Evolutionary conservation across 23 tunicate species (phyloP).

Genomic region (Halocynthia roretzi): DNA sequence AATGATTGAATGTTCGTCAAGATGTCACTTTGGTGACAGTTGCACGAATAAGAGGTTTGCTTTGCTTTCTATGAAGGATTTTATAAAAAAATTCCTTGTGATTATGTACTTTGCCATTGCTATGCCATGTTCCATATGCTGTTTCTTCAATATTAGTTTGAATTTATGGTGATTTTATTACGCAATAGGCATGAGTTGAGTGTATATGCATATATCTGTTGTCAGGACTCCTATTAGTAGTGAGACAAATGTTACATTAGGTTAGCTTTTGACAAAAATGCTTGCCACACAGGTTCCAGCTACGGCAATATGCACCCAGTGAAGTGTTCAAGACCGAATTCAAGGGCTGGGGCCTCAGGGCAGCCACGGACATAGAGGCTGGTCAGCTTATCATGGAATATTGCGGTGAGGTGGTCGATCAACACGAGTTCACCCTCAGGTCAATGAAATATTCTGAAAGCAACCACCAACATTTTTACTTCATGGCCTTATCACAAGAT

Average conservation of each 20-base stretch:
- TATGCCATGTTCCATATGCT: background rate
- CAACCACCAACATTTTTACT: constrained; percentile 87
- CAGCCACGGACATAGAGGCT: constrained; percentile 28
- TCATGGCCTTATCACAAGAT: constrained; percentile 91
- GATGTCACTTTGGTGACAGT: constrained; percentile 60
- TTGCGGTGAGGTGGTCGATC: constrained; percentile 87
- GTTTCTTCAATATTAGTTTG: background rate
- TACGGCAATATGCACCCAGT: constrained; percentile 44
- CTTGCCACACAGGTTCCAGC: constrained; percentile 57
- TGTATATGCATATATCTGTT: too few species aligned
- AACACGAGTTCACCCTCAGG: constrained; percentile 54
- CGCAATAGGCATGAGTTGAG: background rate
- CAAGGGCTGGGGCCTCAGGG: constrained; percentile 88
- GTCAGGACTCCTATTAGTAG: background rate
- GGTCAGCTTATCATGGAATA: constrained; percentile 90
- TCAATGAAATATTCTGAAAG: constrained; percentile 51
- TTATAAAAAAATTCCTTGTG: too few species aligned
- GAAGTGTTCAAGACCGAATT: constrained; percentile 80
- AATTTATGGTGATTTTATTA: background rate
- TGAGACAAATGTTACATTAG: background rate
- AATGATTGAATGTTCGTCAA: constrained; percentile 84
- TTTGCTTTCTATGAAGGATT: background rate
- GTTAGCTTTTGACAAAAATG: background rate
- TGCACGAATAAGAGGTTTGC: constrained; percentile 81
- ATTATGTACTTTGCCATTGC: too few species aligned